These are phyloP conservation scores for Clunio marinus DNA, from an alignment of 2,888 invertebrate genomes.

Conservation along the genomic window DNA sequence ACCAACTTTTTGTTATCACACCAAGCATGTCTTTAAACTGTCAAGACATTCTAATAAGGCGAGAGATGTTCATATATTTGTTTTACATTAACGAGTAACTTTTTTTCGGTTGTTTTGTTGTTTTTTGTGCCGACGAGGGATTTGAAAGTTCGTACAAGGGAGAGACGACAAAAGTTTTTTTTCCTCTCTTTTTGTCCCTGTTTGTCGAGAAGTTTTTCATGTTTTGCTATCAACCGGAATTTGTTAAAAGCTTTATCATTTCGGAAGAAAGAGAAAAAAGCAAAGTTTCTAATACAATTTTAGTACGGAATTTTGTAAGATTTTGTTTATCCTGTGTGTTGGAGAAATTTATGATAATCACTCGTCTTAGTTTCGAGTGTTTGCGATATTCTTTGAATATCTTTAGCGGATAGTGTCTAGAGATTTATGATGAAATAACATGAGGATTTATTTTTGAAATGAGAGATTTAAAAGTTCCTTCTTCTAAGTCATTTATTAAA, in stretches of 20 bases:
- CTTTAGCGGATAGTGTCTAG: no score
- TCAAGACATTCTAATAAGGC: conserved; percentile 6
- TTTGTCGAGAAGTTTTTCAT: background rate
- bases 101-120: background rate
- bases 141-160: background rate
- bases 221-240: conserved; percentile 6
- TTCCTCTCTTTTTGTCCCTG: no score
- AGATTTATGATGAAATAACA: no score
- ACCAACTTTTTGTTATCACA: background rate
- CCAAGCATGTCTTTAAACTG: conserved; percentile 10
- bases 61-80: conserved; percentile 27
- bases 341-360: conserved; percentile 10
- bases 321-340: no score
- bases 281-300: no score
- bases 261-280: no score
- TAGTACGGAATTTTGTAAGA: no score
- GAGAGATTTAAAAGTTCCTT: no score
- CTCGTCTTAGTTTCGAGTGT: background rate
- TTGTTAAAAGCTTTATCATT: conserved; percentile 11
- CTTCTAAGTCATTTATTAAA: no score
- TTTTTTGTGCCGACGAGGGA: background rate
- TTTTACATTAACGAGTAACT: conserved; percentile 28
- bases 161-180: background rate
- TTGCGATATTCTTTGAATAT: no score
- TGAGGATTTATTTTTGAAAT: no score